phyloP scores from a whole-genome alignment of 2,888 invertebrate species.

The Drosophila cyrtoloma region DNA sequence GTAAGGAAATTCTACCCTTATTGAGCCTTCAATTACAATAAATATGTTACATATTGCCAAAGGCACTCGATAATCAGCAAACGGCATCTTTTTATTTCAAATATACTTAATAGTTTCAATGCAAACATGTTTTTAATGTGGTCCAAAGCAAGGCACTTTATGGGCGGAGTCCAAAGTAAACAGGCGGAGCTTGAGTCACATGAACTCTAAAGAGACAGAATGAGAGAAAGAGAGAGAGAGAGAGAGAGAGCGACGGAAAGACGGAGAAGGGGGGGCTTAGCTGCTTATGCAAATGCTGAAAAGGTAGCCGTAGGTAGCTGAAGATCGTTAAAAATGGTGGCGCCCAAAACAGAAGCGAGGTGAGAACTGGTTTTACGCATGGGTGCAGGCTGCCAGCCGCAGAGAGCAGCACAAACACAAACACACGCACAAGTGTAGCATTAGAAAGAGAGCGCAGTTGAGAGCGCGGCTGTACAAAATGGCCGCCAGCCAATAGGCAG shows the following conservation, averaged over 20 bases:
- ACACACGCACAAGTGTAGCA: slow-evolving; percentile 4
- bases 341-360: slow-evolving; percentile 64
- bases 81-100: not conserved
- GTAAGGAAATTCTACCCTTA: not conserved
- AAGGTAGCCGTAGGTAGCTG: slow-evolving; percentile 15
- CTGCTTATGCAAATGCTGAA: slow-evolving; percentile 66
- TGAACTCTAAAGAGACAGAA: not conserved
- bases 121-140: slow-evolving; percentile 28
- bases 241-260: not conserved
- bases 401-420: slow-evolving; percentile 4
- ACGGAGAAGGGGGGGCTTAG: not conserved
- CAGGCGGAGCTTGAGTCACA: slow-evolving; percentile 38
- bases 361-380: slow-evolving; percentile 77
- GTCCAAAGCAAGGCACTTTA: not conserved
- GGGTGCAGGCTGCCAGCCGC: slow-evolving; percentile 58
- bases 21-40: not conserved
- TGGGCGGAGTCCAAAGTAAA: slow-evolving; percentile 25
- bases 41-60: not conserved
- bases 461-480: slow-evolving; percentile 63
- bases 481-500: slow-evolving; percentile 56
- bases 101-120: slow-evolving; percentile 15
- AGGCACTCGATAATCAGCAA: not conserved
- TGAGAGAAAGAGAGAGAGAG: not conserved
- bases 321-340: slow-evolving; percentile 71
- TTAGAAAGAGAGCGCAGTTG: slow-evolving; percentile 60